Evolutionary conservation across 1,140 invertebrate species (phyloP).

Genomic region (Drosophila seguyi): DNA sequence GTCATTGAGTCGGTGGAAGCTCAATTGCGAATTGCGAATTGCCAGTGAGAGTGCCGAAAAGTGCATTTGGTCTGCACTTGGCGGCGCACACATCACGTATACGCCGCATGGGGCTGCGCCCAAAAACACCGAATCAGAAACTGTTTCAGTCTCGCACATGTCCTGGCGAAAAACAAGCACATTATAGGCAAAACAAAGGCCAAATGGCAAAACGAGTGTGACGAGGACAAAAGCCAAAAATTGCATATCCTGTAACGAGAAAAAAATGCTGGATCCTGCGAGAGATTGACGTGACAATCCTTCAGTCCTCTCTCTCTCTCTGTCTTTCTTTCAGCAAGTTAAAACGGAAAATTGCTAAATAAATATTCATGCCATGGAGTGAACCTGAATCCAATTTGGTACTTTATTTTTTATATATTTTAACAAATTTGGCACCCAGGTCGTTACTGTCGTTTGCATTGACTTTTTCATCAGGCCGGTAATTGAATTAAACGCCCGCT

Average conservation of each 20-base stretch:
- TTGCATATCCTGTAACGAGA: slow-evolving; percentile 27
- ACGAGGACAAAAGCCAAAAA: slow-evolving; percentile 51
- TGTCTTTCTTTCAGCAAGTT: background rate
- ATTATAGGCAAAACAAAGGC: slow-evolving; percentile 48
- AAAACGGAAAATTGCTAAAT: slow-evolving; percentile 57
- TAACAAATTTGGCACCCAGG: background rate
- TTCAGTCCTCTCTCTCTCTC: background rate
- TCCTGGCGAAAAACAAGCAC: slow-evolving; percentile 39
- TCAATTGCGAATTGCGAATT: slow-evolving; percentile 36
- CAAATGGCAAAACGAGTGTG: slow-evolving; percentile 46
- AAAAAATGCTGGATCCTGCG: background rate
- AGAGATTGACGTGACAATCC: slow-evolving; percentile 49
- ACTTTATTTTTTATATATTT: slow-evolving; percentile 24
- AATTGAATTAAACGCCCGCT: slow-evolving; percentile 68
- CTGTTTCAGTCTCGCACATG: slow-evolving; percentile 23
- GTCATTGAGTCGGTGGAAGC: slow-evolving; percentile 41
- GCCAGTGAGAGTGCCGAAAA: slow-evolving; percentile 35
- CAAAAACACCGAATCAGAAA: slow-evolving; percentile 3
- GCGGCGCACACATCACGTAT: slow-evolving; percentile 40
- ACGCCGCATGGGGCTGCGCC: slow-evolving; percentile 35
- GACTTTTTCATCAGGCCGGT: slow-evolving; percentile 40
- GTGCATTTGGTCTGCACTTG: slow-evolving; percentile 23
- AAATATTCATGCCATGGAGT: slow-evolving; percentile 61
- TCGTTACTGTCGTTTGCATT: slow-evolving; percentile 28
- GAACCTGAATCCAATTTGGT: slow-evolving; percentile 10